Conservation (phyloP, 1,140 invertebrate species). For the Thalassaphorura encarpata region DNA sequence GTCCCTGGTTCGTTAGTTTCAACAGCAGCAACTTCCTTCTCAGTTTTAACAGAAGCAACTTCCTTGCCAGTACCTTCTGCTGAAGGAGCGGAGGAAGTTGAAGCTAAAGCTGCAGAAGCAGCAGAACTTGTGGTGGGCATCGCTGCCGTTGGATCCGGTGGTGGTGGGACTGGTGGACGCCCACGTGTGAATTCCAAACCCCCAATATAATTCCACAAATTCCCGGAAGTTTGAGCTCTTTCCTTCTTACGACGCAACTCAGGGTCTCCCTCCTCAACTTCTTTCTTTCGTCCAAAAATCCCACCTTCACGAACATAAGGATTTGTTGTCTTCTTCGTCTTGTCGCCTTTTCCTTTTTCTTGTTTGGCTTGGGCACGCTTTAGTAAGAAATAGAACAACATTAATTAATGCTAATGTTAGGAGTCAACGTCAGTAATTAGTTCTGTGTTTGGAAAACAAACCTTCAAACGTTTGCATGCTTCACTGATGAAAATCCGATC, state of each 20-base stretch:
- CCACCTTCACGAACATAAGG: too few relatives aligned
- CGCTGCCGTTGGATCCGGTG: too few relatives aligned
- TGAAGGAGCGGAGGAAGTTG: too few relatives aligned
- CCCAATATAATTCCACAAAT: background rate
- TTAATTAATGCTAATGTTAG: too few relatives aligned
- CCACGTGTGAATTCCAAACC: background rate
- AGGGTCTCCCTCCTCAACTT: background rate
- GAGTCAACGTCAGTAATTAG: too few relatives aligned
- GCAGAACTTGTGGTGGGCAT: too few relatives aligned
- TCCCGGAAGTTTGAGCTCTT: background rate
- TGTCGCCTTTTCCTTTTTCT: background rate
- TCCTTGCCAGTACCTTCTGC: too few relatives aligned
- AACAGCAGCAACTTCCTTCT: too few relatives aligned
- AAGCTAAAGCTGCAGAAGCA: too few relatives aligned
- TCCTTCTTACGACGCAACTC: background rate
- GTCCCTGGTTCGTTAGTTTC: too few relatives aligned
- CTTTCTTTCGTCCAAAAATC: background rate
- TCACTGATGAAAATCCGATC: background rate
- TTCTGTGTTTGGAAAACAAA: background rate
- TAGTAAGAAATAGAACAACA: background rate
- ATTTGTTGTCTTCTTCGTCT: background rate
- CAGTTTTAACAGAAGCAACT: too few relatives aligned
- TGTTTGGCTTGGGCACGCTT: background rate
- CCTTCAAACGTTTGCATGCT: background rate
- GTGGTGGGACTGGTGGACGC: too few relatives aligned